These are phyloP conservation scores for Acrossocheilus wenchowensis DNA, from an alignment of 2,797 vertebrate species.

Conservation along the genomic window DNA sequence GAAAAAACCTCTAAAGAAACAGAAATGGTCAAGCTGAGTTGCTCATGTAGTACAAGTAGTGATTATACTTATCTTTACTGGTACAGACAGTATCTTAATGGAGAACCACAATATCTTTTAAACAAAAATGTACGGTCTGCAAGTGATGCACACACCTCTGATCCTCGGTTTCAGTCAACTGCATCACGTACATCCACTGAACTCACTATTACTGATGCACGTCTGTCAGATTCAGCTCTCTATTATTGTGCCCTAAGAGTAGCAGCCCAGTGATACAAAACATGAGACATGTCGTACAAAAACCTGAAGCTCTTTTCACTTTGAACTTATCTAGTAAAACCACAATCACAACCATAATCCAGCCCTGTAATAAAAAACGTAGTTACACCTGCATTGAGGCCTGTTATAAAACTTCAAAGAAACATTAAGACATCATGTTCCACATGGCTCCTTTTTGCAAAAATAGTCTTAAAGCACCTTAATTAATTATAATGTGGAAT, in stretches of 20 bases:
- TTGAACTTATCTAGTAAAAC: background rate
- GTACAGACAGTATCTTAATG: too few species aligned
- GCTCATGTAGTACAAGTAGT: too few species aligned
- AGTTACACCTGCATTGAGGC: background rate
- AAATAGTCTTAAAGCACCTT: background rate
- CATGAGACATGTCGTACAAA: background rate
- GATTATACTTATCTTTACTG: too few species aligned
- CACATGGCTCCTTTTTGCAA: background rate
- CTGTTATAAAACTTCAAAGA: background rate
- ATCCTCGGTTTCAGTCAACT: background rate
- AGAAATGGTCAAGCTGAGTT: too few species aligned
- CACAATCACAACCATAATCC: background rate
- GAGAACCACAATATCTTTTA: too few species aligned
- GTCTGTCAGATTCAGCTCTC: too few species aligned
- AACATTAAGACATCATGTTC: background rate
- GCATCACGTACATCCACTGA: too few species aligned
- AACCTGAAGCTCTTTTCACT: background rate
- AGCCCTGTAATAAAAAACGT: background rate
- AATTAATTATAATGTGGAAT: background rate
- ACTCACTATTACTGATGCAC: too few species aligned
- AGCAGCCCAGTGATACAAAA: too few species aligned
- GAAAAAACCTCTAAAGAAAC: too few species aligned
- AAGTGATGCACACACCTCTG: too few species aligned
- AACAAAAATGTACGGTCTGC: background rate
- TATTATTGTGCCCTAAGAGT: too few species aligned